A percentile compares a stretch with the other conserved stretches of the same genome.
Evolutionary conservation across 2,113 vertebrate species (phyloP).

Genomic region (Fukomys damarensis): DNA sequence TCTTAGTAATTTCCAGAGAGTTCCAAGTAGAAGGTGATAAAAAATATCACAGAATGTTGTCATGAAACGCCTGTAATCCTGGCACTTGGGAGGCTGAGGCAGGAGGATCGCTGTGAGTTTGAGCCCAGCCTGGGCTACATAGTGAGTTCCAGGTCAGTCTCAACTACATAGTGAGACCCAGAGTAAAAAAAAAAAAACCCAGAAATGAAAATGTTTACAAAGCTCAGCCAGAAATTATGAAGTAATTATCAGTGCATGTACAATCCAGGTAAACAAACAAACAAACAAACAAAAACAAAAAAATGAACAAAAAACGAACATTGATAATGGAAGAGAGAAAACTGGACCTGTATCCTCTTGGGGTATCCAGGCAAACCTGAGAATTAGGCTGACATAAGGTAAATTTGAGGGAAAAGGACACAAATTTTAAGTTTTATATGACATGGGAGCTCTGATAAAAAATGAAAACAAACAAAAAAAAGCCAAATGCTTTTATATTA

Average conservation of each 20-base stretch:
- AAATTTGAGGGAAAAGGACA: not conserved
- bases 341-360: not conserved
- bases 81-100: too few species aligned
- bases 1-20: not conserved
- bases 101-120: too few species aligned
- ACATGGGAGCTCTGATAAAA: not conserved
- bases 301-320: not conserved
- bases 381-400: not conserved
- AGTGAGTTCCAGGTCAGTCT: too few species aligned
- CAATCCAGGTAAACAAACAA: not conserved
- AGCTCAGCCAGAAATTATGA: not conserved
- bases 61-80: too few species aligned
- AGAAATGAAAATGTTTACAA: not conserved
- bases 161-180: too few species aligned
- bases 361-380: accelerated
- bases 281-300: too few species aligned
- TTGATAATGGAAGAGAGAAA: not conserved
- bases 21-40: not conserved
- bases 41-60: too few species aligned
- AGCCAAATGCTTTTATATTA: not conserved
- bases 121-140: too few species aligned
- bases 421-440: not conserved
- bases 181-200: too few species aligned
- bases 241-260: not conserved
- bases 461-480: not conserved